Conservation (phyloP, 2,113 vertebrate species). For the Pundamilia nyererei region DNA sequence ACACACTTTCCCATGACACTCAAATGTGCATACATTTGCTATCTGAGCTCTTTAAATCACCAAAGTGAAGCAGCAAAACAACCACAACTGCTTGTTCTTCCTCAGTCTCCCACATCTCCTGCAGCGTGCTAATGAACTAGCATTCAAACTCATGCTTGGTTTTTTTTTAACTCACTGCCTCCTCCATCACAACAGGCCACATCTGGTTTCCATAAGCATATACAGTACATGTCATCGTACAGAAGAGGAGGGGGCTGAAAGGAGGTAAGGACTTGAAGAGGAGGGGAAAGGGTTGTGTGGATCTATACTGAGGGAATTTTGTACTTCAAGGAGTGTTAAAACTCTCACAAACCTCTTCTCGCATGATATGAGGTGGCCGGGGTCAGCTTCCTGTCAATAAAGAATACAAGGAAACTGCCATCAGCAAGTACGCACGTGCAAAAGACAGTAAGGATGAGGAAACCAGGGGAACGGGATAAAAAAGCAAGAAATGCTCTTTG, state of each 20-base stretch:
- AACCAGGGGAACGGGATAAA: not conserved
- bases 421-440: not conserved
- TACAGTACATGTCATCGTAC: conserved; percentile 43
- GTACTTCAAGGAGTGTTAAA: conserved; percentile 4
- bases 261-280: not conserved
- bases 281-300: not conserved
- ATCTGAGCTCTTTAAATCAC: conserved; percentile 6
- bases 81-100: not conserved
- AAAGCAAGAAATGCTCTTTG: not conserved
- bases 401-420: not conserved
- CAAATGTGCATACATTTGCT: conserved; percentile 7
- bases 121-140: conserved; percentile 25
- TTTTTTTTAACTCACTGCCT: not conserved
- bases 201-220: conserved; percentile 70
- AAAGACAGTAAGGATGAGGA: not conserved
- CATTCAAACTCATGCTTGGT: not conserved
- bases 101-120: not conserved
- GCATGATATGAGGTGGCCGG: not conserved
- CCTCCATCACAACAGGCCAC: conserved; percentile 26
- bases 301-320: not conserved
- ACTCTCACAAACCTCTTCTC: not conserved
- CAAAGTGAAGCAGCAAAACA: not conserved
- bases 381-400: not conserved
- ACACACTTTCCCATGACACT: not conserved
- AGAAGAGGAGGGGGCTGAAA: not conserved